A percentile compares a stretch with the other conserved stretches of the same genome.
phyloP scores from a whole-genome alignment of 1,140 invertebrate genomes.

The Scaptomyza graminum region DNA sequence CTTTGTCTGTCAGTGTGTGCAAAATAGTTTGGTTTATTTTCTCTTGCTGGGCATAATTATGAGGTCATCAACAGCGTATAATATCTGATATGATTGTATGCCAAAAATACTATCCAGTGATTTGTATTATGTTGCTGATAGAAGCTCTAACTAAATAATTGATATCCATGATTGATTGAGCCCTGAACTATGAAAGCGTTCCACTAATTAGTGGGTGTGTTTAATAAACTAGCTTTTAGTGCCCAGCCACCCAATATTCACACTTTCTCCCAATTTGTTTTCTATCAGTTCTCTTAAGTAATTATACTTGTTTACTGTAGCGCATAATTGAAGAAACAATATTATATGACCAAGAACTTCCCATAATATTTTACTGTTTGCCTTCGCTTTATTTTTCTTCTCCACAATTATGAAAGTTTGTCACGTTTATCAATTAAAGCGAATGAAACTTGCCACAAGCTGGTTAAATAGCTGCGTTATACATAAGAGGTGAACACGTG shows the following conservation, averaged over 20 bases:
- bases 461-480: neutral
- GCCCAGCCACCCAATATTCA: neutral
- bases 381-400: conserved; percentile 10
- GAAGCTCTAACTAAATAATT: conserved; percentile 54
- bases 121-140: conserved; percentile 25
- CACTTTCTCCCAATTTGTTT: neutral
- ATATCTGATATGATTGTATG: neutral
- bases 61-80: conserved; percentile 16
- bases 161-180: conserved; percentile 61
- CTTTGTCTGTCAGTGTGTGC: neutral
- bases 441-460: conserved; percentile 4
- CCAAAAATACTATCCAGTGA: neutral
- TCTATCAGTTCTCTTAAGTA: conserved; percentile 29
- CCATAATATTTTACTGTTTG: conserved; percentile 16
- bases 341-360: conserved; percentile 28
- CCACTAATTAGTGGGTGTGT: conserved; percentile 37
- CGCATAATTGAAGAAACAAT: conserved; percentile 61
- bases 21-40: conserved; percentile 21
- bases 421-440: conserved; percentile 68
- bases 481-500: neutral
- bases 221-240: conserved; percentile 37
- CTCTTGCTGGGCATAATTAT: conserved; percentile 23
- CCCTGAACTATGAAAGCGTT: conserved; percentile 19
- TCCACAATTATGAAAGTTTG: conserved; percentile 71
- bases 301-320: conserved; percentile 46